Evolutionary conservation across 2,888 invertebrate genomes (phyloP), one percentile per base, ranked within the genome.

Genomic region (Tenthredo scrophulariae): DNA sequence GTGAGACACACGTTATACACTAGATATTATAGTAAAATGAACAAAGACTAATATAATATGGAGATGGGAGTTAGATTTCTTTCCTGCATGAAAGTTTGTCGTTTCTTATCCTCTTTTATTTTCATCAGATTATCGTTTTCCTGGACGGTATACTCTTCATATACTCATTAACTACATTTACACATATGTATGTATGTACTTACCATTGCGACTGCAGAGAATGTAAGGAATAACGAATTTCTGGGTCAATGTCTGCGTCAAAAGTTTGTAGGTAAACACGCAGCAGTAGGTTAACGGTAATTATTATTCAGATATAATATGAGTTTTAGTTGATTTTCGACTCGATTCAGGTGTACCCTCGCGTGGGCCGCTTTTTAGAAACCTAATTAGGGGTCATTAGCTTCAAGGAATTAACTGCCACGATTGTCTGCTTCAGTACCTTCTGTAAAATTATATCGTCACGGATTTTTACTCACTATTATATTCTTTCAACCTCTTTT

Each of bases 211-310:
- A 13, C 26, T 77, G 2, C 54, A 22, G 77, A 77, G 77, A 77
- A 46, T 77, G 77, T 80, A 40, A 37, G 58, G 58, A 80, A 80
- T 80, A 80, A 22, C 13, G 62, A 80, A 80, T 80, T 80, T 80
- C 80, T 80, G 80, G 80, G 80, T 80, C 80, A 80, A 80, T 62
- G 62, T 80, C 62, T 80, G 80, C 80, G 80, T 80, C 10, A 62
- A 62, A 80, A 62, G 58, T 62, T 80, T 80, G 80, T 80, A 40
- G 77, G 54, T 77, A 77, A 77, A 77, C 77, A 77, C 50, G 54
- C 77, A 29, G 46, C 46, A 22, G 54, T 77, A 18, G 29, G 77
- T 62, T 80, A 80, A 40, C 46, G 77, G 77, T 77, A 77, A 43
- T 74, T 40, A 40, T 43, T 26, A 40, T 74, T 74, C 43, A 43